Base-by-base conservation (phyloP, 2,888 invertebrate species). In the Isoperla grammatica region DNA sequence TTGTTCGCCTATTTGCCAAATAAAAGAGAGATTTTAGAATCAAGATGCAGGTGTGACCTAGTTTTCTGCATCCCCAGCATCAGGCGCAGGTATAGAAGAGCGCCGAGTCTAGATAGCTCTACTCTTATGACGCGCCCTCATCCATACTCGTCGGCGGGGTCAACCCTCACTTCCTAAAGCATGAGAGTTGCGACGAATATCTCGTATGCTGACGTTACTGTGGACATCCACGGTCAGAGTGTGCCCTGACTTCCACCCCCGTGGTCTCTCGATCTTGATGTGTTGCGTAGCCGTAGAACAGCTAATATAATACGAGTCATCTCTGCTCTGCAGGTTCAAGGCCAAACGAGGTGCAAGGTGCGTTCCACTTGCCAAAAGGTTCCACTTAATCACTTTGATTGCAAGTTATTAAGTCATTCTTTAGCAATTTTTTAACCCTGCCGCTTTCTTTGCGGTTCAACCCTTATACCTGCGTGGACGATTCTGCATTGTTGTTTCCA, bases 1-100 rank as follows among this genome's bases (percentile, higher is more conserved):
- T 29, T 29, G 29, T 8, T 29, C 29, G 29, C 8, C 29, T 29
- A 29, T 29, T 29, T 29, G 29, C 29, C 29, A 29, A 29, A 29
- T 29, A 29, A n/a, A n/a, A 29, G 29, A 29, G 29, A 29, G 29
- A 29, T 29, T 29, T 29, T 8, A 29, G 29, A 29, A 29, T 29
- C 29, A 29, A 29, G 12, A 39, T 37, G 45, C 57, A 57, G 57
- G 57, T 57, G 57, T 57, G 49, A 57, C 57, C 57, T 57, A 57
- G 48, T 57, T 57, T 57, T 29, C 29, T 29, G 29, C 29, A 29
- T 29, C 29, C 29, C 29, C 29, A 29, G 4, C 29, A 29, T 29
- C 29, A 29, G 29, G 29, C 29, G 29, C 29, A 29, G 29, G 29
- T 29, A 29, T 29, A 29, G 5, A 29, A 29, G 29, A 29, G 29